Evolutionary conservation across 1,140 invertebrate genomes (phyloP).

Genomic region (roundworm (Caenorhabditis elegans)): DNA sequence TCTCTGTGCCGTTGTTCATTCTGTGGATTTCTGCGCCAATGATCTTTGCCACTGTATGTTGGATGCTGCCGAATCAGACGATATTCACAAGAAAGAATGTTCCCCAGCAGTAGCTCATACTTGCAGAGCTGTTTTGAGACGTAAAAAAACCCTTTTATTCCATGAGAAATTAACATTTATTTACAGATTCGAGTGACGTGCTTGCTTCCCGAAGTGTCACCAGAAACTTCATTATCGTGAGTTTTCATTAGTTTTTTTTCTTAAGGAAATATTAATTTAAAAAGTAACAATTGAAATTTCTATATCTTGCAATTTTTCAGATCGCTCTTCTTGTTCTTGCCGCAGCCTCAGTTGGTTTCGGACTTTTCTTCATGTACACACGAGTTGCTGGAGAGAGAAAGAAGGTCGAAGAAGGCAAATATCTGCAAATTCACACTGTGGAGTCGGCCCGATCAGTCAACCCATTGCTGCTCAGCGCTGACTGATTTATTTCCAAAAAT

Average conservation of each 20-base stretch:
- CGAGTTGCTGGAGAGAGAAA: no score
- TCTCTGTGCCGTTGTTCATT: not conserved
- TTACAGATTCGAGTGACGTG: not conserved
- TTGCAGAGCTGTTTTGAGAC: not conserved
- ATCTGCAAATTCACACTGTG: constrained; percentile 1
- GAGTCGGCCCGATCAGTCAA: not conserved
- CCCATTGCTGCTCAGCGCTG: not conserved
- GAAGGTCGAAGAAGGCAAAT: not conserved
- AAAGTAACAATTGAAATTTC: no score
- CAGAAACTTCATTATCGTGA: not conserved
- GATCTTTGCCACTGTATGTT: constrained; percentile 10
- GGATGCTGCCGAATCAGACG: not conserved
- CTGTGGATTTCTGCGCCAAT: constrained; percentile 6
- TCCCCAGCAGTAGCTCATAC: not conserved
- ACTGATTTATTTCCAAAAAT: not conserved
- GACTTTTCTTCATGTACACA: not conserved
- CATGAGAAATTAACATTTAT: not conserved
- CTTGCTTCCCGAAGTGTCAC: not conserved
- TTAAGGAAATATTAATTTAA: no score
- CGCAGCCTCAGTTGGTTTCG: not conserved
- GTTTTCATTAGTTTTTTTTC: not conserved
- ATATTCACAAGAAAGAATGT: not conserved
- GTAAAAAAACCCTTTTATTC: not conserved
- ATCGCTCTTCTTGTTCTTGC: not conserved
- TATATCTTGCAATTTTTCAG: no score